These are phyloP conservation scores for Egretta garzetta DNA, from an alignment of 2,113 vertebrate species.

Conservation along the genomic window DNA sequence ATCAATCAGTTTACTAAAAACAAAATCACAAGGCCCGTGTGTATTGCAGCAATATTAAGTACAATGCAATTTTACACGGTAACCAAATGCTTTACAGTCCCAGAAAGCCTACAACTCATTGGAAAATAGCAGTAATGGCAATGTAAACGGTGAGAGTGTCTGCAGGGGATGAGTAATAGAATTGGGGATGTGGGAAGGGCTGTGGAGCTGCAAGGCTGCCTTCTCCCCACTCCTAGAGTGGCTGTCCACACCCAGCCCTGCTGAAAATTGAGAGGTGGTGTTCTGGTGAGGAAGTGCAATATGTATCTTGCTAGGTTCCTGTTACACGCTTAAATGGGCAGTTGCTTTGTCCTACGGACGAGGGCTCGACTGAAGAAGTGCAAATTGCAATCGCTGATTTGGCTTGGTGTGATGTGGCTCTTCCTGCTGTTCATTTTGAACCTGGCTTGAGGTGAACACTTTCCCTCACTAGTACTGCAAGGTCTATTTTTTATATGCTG, in stretches of 20 bases:
- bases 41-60: not conserved
- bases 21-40: not conserved
- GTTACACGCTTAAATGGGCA: not conserved
- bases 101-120: not conserved
- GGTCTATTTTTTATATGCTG: not conserved
- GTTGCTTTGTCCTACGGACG: fast-evolving
- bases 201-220: not conserved
- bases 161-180: not conserved
- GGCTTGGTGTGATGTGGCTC: not conserved
- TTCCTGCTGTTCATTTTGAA: not conserved
- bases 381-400: not conserved
- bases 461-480: not conserved
- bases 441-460: not conserved
- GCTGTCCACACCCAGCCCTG: not conserved
- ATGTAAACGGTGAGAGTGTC: not conserved
- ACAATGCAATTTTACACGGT: not conserved
- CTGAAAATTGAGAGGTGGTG: not conserved
- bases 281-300: not conserved
- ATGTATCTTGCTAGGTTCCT: not conserved
- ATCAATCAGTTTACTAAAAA: not conserved
- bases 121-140: not conserved
- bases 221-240: not conserved
- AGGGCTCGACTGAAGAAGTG: not conserved
- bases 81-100: not conserved
- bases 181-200: not conserved